Evolutionary conservation across 2,797 vertebrate genomes (phyloP).

Genomic region (Coluber constrictor): DNA sequence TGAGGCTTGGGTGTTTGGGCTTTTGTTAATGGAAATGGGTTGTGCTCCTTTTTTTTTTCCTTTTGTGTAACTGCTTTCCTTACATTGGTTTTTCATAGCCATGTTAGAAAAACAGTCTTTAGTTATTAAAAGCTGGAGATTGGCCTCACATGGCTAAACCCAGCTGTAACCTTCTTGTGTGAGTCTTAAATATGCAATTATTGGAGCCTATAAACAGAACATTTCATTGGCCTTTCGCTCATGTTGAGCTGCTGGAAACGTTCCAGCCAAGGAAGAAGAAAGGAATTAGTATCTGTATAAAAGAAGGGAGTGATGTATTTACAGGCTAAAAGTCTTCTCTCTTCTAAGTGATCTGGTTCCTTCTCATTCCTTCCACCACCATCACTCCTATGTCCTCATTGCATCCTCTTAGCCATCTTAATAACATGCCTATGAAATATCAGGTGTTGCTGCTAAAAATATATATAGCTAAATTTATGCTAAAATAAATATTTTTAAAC

Average conservation of each 20-base stretch:
- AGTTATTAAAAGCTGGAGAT: constrained; percentile 18
- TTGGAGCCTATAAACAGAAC: constrained; percentile 15
- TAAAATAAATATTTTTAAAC: neutral
- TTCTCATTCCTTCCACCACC: neutral
- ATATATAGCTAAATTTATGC: neutral
- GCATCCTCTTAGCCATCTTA: neutral
- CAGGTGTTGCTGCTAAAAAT: neutral
- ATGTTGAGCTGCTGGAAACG: neutral
- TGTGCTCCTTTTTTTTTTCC: neutral
- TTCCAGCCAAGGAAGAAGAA: constrained; percentile 3
- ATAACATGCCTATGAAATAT: constrained; percentile 1
- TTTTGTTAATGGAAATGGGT: neutral
- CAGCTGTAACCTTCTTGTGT: constrained; percentile 22
- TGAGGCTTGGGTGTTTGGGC: neutral
- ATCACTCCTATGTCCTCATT: neutral
- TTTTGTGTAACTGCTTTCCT: neutral
- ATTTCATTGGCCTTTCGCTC: constrained; percentile 13
- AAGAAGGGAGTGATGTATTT: neutral
- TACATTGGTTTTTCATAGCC: neutral
- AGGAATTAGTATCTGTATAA: constrained; percentile 20
- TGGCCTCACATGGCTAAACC: constrained; percentile 3
- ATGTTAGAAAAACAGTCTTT: neutral
- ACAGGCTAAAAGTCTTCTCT: neutral
- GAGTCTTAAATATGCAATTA: constrained; percentile 31
- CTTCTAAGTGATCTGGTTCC: neutral